Evolutionary conservation across 2,888 invertebrate genomes (phyloP).

Genomic region (Lasioglossum vierecki): DNA sequence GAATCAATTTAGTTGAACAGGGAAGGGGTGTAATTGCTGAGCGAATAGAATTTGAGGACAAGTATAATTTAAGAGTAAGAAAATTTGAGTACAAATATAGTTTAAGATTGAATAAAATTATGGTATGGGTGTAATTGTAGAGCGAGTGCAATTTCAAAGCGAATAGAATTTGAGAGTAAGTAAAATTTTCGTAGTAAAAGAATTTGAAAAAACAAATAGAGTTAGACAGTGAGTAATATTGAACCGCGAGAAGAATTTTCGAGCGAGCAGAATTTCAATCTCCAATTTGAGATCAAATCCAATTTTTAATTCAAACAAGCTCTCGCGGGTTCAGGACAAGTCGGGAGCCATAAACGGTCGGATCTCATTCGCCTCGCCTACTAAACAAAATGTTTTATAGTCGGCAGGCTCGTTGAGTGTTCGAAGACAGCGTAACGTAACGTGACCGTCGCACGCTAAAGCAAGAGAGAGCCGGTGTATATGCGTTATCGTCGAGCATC

Average conservation of each 20-base stretch:
- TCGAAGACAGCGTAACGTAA: not conserved
- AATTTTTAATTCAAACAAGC: not conserved
- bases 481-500: slow-evolving; percentile 7
- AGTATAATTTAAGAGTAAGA: too few relatives aligned
- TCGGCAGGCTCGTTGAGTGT: not conserved
- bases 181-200: too few relatives aligned
- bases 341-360: not conserved
- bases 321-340: not conserved
- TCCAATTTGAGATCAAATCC: not conserved
- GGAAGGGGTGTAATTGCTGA: too few relatives aligned
- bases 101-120: too few relatives aligned
- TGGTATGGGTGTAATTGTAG: too few relatives aligned
- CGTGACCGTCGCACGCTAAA: slow-evolving; percentile 33
- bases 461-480: not conserved
- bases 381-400: slow-evolving; percentile 9
- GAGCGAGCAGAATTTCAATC: too few relatives aligned
- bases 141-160: too few relatives aligned
- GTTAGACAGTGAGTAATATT: not conserved
- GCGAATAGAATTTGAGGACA: too few relatives aligned
- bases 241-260: not conserved
- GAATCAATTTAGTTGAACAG: too few relatives aligned
- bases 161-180: too few relatives aligned
- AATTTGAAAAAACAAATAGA: too few relatives aligned
- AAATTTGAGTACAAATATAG: too few relatives aligned
- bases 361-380: not conserved